A percentile compares a stretch with the other conserved stretches of the same genome.
Evolutionary conservation across 2,888 invertebrate species (phyloP).

Genomic region (Tetragnatha montana): DNA sequence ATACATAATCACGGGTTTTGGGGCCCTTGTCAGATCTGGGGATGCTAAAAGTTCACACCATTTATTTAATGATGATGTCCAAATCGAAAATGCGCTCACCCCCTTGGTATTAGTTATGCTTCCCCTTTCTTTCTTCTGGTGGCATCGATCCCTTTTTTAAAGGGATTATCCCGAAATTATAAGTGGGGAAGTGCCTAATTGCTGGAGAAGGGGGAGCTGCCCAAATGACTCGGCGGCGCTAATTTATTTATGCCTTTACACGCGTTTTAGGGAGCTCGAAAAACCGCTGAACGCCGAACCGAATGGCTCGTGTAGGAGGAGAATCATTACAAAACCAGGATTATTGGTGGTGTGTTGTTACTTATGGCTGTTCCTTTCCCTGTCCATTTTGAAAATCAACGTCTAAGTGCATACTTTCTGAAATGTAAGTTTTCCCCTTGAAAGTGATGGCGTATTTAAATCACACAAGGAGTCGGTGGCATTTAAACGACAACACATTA

Average conservation of each 20-base stretch:
- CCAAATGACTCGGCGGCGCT: neutral
- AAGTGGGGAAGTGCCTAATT: slow-evolving; percentile 61
- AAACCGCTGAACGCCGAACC: too few relatives aligned
- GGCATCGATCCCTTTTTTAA: slow-evolving; percentile 63
- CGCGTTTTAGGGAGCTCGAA: neutral
- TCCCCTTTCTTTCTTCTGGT: slow-evolving; percentile 25
- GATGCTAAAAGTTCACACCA: slow-evolving; percentile 71
- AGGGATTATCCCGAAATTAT: slow-evolving; percentile 68
- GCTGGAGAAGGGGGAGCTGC: slow-evolving; percentile 19
- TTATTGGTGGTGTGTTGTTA: neutral
- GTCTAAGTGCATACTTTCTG: neutral
- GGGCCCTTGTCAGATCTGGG: slow-evolving; percentile 64
- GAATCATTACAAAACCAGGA: neutral
- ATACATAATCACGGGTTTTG: slow-evolving; percentile 69
- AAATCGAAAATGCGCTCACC: slow-evolving; percentile 70
- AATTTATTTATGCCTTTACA: too few relatives aligned
- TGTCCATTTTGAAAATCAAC: neutral
- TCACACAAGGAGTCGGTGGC: too few relatives aligned
- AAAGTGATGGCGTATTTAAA: too few relatives aligned
- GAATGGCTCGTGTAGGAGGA: too few relatives aligned
- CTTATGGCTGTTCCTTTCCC: neutral
- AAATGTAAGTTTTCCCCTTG: neutral
- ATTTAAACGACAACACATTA: too few relatives aligned
- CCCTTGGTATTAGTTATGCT: slow-evolving; percentile 62
- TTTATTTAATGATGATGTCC: slow-evolving; percentile 71